Percentiles rank a stretch among this genome's conserved stretches.
phyloP scores from a whole-genome alignment of 2,888 invertebrate species.

The Volucella inflata region DNA sequence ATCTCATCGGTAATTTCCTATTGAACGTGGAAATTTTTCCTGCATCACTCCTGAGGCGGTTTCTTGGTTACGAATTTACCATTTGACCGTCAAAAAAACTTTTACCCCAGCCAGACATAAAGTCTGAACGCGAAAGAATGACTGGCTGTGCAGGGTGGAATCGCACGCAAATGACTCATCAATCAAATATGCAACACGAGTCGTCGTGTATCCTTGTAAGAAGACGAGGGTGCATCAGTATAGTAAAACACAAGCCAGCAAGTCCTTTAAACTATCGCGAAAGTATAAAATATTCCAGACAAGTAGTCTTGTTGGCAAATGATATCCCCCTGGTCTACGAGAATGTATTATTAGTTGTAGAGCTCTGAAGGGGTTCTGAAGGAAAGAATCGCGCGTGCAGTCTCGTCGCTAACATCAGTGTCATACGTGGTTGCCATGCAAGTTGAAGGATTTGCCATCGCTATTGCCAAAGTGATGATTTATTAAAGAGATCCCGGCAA shows the following conservation, averaged over 20 bases:
- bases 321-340: slow-evolving; percentile 42
- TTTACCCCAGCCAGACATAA: slow-evolving; percentile 51
- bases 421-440: slow-evolving; percentile 71
- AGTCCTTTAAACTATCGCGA: slow-evolving; percentile 64
- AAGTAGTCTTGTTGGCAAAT: slow-evolving; percentile 55
- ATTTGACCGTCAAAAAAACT: slow-evolving; percentile 65
- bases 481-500: slow-evolving; percentile 44
- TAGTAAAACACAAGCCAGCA: slow-evolving; percentile 14
- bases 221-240: background rate
- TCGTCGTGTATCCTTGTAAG: slow-evolving; percentile 30
- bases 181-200: slow-evolving; percentile 73
- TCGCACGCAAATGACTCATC: slow-evolving; percentile 74
- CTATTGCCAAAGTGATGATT: slow-evolving; percentile 50
- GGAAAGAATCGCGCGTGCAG: slow-evolving; percentile 46
- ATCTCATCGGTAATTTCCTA: no score
- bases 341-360: no score
- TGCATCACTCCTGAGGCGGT: slow-evolving; percentile 23
- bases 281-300: slow-evolving; percentile 70
- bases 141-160: slow-evolving; percentile 51
- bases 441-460: slow-evolving; percentile 65
- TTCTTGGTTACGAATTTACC: slow-evolving; percentile 15
- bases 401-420: slow-evolving; percentile 53
- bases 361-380: slow-evolving; percentile 45
- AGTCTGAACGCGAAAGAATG: slow-evolving; percentile 55
- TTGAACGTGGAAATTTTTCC: background rate